Conservation (phyloP, 2,888 invertebrate species). For the Trilocha varians region DNA sequence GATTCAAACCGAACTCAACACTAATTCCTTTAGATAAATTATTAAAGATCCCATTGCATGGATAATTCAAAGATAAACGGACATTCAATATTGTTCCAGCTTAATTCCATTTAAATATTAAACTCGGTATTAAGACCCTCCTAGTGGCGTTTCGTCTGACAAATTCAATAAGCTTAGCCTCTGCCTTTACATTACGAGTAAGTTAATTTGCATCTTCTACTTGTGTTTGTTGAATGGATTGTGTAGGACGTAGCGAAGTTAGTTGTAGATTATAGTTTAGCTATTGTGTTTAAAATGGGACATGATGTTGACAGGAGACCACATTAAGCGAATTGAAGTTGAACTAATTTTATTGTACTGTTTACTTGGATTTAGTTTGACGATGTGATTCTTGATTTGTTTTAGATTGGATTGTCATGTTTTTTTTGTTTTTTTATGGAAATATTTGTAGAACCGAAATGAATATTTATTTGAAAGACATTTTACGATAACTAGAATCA, state of each 20-base stretch:
- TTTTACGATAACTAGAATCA: not conserved
- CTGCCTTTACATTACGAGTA: conserved; percentile 13
- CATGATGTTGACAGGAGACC: conserved; percentile 9
- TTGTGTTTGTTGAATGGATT: conserved; percentile 5
- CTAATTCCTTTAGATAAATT: not conserved
- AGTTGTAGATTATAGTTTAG: conserved; percentile 10
- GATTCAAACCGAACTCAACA: not conserved
- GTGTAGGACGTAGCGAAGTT: not conserved
- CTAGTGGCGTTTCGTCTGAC: conserved; percentile 21
- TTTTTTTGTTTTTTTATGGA: no score
- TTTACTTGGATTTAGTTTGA: no score
- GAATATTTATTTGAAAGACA: not conserved
- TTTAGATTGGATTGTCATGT: no score
- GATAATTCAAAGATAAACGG: conserved; percentile 24
- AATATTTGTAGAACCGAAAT: no score
- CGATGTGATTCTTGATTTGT: no score
- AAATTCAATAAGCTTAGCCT: conserved; percentile 26
- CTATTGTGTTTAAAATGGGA: conserved; percentile 12
- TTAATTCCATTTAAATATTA: conserved; percentile 27
- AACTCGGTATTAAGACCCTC: conserved; percentile 20
- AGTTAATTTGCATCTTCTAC: conserved; percentile 10
- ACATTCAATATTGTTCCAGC: conserved; percentile 23
- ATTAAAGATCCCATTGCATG: conserved; percentile 20
- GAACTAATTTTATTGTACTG: no score
- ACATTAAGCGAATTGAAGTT: no score